Evolutionary conservation across 2,113 vertebrate species (phyloP).

Genomic region (Mirza zaza): DNA sequence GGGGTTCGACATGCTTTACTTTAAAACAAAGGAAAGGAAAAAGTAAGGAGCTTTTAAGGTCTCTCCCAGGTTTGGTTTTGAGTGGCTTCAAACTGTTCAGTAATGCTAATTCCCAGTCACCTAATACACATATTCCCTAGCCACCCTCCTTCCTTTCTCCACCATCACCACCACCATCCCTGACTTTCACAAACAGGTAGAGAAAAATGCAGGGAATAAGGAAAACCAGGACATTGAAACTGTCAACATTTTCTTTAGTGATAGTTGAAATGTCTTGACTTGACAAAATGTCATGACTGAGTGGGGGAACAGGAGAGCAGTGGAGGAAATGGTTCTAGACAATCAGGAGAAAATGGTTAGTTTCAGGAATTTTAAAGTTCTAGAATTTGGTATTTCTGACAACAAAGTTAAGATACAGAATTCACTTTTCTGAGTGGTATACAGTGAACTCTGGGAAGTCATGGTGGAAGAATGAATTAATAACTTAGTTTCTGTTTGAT

Average conservation of each 20-base stretch:
- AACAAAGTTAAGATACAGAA: neutral
- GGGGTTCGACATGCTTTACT: neutral
- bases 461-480: neutral
- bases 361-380: neutral
- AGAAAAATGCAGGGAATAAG: neutral
- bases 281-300: neutral
- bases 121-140: neutral
- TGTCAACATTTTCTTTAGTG: neutral
- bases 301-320: fast-evolving
- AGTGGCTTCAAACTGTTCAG: neutral
- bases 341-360: neutral
- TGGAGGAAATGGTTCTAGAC: neutral
- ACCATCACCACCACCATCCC: too few species aligned
- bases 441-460: neutral
- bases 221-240: neutral
- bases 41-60: neutral
- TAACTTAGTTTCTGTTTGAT: conserved; percentile 24
- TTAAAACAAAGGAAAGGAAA: neutral
- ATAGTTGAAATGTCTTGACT: neutral
- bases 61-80: neutral
- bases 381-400: neutral
- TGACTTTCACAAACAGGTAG: neutral
- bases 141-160: neutral
- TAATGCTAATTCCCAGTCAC: neutral
- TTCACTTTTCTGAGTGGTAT: neutral